Conservation (phyloP, 1,140 invertebrate genomes). For the Helicorthomorpha holstii region DNA sequence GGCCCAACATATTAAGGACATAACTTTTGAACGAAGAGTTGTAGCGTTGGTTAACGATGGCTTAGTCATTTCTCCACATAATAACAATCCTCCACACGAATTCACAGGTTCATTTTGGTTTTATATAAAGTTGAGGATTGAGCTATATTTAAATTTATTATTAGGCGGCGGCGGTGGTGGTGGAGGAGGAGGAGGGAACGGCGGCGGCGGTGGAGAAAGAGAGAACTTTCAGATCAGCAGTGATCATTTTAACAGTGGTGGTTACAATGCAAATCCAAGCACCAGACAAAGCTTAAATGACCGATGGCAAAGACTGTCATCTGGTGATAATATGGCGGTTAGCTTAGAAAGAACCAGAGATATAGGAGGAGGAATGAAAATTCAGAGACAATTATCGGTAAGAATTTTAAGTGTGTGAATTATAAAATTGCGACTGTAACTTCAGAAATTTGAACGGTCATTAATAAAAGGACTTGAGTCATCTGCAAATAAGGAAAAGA, state of each 20-base stretch:
- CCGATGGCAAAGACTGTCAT: conserved; percentile 1
- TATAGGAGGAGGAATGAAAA: too few relatives aligned
- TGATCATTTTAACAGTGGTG: background rate
- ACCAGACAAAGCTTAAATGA: conserved; percentile 2
- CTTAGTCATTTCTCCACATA: conserved; percentile 1
- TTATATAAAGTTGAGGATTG: background rate
- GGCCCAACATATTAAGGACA: background rate
- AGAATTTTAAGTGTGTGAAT: too few relatives aligned
- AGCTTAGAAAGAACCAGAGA: too few relatives aligned
- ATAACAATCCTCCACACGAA: background rate
- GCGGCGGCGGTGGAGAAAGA: background rate
- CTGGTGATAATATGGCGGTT: too few relatives aligned
- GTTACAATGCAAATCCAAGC: background rate
- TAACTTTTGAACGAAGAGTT: conserved; percentile 1
- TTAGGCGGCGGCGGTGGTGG: too few relatives aligned
- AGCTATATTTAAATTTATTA: background rate
- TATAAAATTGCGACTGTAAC: too few relatives aligned
- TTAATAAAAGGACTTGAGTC: too few relatives aligned
- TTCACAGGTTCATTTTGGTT: background rate
- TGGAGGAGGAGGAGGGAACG: too few relatives aligned
- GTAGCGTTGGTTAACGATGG: conserved; percentile 3
- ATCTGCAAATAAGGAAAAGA: too few relatives aligned
- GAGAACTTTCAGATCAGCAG: background rate
- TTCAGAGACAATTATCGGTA: too few relatives aligned
- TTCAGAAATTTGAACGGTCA: too few relatives aligned